phyloP scores from a whole-genome alignment of 2,888 invertebrate genomes.

The Carpatolechia fugitivella region DNA sequence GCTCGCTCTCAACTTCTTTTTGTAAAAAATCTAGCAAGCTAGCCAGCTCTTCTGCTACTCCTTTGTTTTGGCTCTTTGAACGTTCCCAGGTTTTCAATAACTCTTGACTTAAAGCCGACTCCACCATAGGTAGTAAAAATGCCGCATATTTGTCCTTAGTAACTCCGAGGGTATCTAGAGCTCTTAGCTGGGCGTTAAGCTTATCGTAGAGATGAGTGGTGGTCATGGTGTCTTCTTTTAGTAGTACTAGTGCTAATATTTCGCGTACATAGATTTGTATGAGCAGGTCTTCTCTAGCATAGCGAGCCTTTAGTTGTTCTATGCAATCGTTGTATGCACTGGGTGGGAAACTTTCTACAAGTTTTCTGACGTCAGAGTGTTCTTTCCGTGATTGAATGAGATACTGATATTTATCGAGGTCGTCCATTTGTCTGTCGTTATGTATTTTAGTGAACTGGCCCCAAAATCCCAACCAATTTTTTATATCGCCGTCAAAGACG shows the following conservation, averaged over 20 bases:
- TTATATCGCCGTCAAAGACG: no score
- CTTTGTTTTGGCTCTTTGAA: not conserved
- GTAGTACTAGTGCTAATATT: not conserved
- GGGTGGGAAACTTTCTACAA: conserved; percentile 10
- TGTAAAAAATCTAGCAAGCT: no score
- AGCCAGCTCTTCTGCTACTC: no score
- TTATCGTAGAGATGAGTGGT: not conserved
- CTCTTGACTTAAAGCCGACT: conserved; percentile 17
- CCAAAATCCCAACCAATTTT: no score
- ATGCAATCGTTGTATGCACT: not conserved
- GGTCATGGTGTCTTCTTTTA: not conserved
- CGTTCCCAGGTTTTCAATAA: conserved; percentile 12
- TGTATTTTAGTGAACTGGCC: not conserved
- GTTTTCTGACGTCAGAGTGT: not conserved
- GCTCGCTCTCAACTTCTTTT: no score
- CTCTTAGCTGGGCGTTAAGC: no score
- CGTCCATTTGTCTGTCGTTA: not conserved
- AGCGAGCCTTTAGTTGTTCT: conserved; percentile 5
- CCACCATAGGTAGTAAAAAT: conserved; percentile 19
- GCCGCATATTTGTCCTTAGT: conserved; percentile 18
- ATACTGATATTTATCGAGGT: conserved; percentile 3
- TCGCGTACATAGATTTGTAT: conserved; percentile 13
- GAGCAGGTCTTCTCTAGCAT: conserved; percentile 9
- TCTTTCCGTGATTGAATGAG: not conserved
- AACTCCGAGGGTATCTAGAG: conserved; percentile 9